Percentiles rank a stretch among this genome's conserved stretches.
Evolutionary conservation across 2,797 vertebrate species (phyloP).

Genomic region (Lepus oiostolus): DNA sequence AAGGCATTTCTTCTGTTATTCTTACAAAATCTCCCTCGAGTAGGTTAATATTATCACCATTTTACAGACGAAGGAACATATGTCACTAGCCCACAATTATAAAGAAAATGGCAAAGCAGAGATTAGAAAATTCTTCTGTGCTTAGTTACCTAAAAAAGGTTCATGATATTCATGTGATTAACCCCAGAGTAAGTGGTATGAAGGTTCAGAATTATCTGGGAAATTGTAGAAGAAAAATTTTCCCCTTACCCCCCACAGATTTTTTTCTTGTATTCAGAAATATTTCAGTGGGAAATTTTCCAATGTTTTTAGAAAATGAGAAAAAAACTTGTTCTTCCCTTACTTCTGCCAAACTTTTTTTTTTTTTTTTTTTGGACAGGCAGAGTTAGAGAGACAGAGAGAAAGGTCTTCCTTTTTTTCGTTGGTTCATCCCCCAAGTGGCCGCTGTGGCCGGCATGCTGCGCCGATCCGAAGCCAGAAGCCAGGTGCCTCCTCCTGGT

Average conservation of each 20-base stretch:
- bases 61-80: constrained; percentile 76
- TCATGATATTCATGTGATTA: constrained; percentile 68
- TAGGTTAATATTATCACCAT: constrained; percentile 75
- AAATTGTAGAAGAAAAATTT: constrained; percentile 42
- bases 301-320: constrained; percentile 51
- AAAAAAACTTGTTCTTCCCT: neutral
- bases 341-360: neutral
- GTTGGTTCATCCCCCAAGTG: no score
- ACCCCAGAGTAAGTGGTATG: constrained; percentile 63
- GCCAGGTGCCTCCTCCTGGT: no score
- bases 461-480: no score
- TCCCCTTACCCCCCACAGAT: neutral
- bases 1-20: constrained; percentile 65
- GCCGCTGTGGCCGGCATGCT: no score
- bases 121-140: constrained; percentile 73
- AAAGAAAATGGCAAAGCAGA: constrained; percentile 79
- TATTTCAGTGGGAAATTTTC: neutral
- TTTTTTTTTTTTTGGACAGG: neutral
- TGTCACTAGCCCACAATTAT: constrained; percentile 72
- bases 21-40: constrained; percentile 63
- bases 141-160: constrained; percentile 72
- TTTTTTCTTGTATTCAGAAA: neutral
- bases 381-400: no score
- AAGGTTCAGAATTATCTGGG: constrained; percentile 58
- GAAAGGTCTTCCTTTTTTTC: no score